Base-by-base conservation (phyloP, 1,140 invertebrate genomes). In the Orchestia grillus region DNA sequence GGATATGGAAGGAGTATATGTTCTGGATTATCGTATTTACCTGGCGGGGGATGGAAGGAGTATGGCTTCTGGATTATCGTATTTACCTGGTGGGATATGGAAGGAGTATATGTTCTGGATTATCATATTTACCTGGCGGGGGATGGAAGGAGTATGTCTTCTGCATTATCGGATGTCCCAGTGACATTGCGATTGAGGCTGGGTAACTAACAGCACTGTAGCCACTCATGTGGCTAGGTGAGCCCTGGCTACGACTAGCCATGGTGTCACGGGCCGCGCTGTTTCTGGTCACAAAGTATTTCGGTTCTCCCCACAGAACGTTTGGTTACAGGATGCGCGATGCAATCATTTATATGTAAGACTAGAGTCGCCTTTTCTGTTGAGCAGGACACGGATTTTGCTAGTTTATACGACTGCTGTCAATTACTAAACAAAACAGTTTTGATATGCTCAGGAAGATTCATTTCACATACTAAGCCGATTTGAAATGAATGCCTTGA, bases 201-300 rank as follows among this genome's bases (percentile, higher is more conserved):
- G 92, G 92, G 44, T 94, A 94, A 36, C 92, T 94, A 4, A 94
- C 92, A 6, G 92, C 43, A 36, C 43, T 94, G 44, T 94, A 94
- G 43, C 92, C 92, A 94, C 92, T 94, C 44, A 94, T 44, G 92
- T 94, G 92, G n/a, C 92, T 94, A 47, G 92, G 92, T 44, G 92
- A 94, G 44, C 92, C 40, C 44, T 94, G 92, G 44, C 92, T 94
- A 28, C 92, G 43, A 94, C 92, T 45, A 94, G 92, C 44, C 92
- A 94, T 94, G 4, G 8, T 94, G 6, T 77, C 62, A 77, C 62
- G 11, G 36, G 28, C 3, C 62, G 11, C 36, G 36, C 1, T 8
- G 36, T 3, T 36, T 15, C 62, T 77, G 36, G 62, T 77, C 62
- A 77, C 62, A 3, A 77, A 36, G 62, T 77, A 3, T 77, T 8